phyloP scores from a whole-genome alignment of 2,888 invertebrate genomes.

The Mylabris sibirica region DNA sequence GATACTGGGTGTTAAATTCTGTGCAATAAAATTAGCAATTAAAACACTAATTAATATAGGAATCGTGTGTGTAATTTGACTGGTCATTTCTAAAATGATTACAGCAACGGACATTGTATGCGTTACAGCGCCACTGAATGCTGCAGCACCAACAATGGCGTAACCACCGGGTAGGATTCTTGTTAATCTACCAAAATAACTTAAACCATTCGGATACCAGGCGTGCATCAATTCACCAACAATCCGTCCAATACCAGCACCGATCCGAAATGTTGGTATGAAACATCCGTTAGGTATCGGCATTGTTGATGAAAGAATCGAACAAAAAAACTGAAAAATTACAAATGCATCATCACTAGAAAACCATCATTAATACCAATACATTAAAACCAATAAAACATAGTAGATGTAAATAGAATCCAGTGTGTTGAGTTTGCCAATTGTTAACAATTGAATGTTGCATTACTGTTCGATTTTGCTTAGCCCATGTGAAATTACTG shows the following conservation, averaged over 20 bases:
- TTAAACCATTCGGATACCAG: conserved; percentile 82
- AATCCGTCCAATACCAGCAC: conserved; percentile 91
- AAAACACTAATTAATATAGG: conserved; percentile 95
- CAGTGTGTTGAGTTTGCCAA: conserved; percentile 85
- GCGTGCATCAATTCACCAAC: conserved; percentile 94
- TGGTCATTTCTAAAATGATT: conserved; percentile 97
- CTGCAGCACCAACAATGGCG: conserved; percentile 93
- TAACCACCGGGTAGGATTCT: conserved; percentile 93
- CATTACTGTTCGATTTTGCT: conserved; percentile 78
- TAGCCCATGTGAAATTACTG: conserved; percentile 95
- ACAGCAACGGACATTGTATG: conserved; percentile 95
- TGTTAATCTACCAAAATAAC: conserved; percentile 81
- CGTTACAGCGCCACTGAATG: conserved; percentile 94
- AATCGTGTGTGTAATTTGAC: conserved; percentile 93
- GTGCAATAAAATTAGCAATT: conserved; percentile 91
- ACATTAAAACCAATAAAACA: conserved; percentile 88
- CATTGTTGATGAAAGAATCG: conserved; percentile 90
- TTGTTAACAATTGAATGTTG: conserved; percentile 84
- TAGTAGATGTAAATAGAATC: conserved; percentile 84
- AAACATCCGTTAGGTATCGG: conserved; percentile 98
- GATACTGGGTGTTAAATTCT: conserved; percentile 90
- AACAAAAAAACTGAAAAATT: conserved; percentile 77
- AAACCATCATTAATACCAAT: conserved; percentile 46
- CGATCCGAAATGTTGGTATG: conserved; percentile 96
- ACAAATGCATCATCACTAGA: conserved; percentile 7